Conservation (phyloP, 2,113 vertebrate genomes). For the crab-eating macaque (Macaca fascicularis) region T2T-MFA8v1.1 NC_088395.1:104086001-104086500, state of each 20-base stretch:
- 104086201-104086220: background rate
- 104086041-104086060: slow-evolving; percentile 40
- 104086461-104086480: slow-evolving; percentile 17
- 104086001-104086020: background rate
- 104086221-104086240: background rate
- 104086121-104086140: background rate
- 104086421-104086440: background rate
- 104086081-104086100: background rate
- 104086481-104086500: slow-evolving; percentile 8
- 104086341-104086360: background rate
- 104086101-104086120: background rate
- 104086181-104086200: slow-evolving; percentile 4
- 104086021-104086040: background rate
- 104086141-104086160: background rate
- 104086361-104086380: background rate
- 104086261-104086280: background rate
- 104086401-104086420: background rate
- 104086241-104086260: background rate
- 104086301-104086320: slow-evolving; percentile 13
- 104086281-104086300: background rate
- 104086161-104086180: background rate
- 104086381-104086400: background rate
- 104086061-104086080: background rate
- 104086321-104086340: background rate
- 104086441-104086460: background rate